Conservation (phyloP, 2,797 vertebrate species). For the Enteromius viviparus region DNA sequence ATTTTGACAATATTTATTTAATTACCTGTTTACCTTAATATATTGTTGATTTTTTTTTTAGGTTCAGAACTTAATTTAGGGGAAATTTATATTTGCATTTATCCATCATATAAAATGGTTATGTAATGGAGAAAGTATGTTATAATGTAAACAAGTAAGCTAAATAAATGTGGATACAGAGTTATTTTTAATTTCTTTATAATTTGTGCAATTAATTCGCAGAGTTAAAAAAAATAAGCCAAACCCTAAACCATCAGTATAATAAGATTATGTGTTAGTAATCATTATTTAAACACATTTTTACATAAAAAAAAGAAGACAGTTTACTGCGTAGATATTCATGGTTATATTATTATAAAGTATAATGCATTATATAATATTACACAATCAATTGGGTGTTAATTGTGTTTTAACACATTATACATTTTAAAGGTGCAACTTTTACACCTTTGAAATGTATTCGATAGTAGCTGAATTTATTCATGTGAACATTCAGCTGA, state of each 20-base stretch:
- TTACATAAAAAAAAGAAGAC: neutral
- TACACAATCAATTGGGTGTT: neutral
- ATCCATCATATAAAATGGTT: neutral
- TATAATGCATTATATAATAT: conserved; percentile 1
- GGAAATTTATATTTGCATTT: neutral
- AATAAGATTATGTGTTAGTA: neutral
- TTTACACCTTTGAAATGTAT: conserved; percentile 7
- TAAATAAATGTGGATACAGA: neutral
- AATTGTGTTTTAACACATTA: conserved; percentile 10
- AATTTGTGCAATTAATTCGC: neutral
- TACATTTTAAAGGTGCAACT: conserved; percentile 7
- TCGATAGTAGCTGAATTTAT: neutral
- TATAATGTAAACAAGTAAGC: neutral
- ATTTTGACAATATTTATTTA: neutral
- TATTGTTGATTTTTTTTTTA: neutral
- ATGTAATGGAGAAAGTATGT: neutral
- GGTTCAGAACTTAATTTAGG: neutral
- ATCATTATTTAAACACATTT: neutral
- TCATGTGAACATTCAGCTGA: neutral
- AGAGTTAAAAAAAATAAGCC: neutral
- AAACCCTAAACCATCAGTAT: neutral
- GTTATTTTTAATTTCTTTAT: neutral
- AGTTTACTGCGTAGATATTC: neutral
- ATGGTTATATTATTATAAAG: neutral
- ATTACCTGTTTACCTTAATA: neutral